Evolutionary conservation across 1,140 invertebrate species (phyloP).

Genomic region (Druon quercuslanigerum): DNA sequence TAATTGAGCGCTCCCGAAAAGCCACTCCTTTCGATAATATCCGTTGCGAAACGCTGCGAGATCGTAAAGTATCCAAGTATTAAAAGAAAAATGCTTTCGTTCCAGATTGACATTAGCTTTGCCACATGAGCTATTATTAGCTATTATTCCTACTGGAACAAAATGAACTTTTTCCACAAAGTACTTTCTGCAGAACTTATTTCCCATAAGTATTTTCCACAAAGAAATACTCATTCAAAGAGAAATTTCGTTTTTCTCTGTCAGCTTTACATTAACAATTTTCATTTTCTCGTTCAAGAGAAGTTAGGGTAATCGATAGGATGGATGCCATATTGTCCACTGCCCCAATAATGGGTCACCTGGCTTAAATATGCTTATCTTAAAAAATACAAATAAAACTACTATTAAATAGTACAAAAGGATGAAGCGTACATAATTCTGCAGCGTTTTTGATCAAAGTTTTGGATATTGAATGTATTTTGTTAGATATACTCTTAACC

Average conservation of each 20-base stretch:
- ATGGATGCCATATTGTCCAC: too few relatives aligned
- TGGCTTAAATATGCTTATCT: too few relatives aligned
- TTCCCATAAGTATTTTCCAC: background rate
- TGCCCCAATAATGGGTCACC: too few relatives aligned
- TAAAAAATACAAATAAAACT: too few relatives aligned
- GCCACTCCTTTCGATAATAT: conserved; percentile 58
- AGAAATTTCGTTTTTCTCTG: background rate
- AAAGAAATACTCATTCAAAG: conserved; percentile 11
- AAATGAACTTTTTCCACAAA: conserved; percentile 22
- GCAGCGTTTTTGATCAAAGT: too few relatives aligned
- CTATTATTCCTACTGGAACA: too few relatives aligned
- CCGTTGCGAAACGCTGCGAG: conserved; percentile 47
- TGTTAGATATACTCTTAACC: too few relatives aligned
- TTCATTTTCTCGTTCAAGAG: background rate
- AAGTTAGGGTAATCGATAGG: too few relatives aligned
- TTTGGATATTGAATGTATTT: too few relatives aligned
- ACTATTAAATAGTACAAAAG: background rate
- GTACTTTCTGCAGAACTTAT: conserved; percentile 9
- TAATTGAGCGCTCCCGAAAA: conserved; percentile 56
- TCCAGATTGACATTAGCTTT: conserved; percentile 15
- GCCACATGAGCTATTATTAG: conserved; percentile 19
- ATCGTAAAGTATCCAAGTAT: conserved; percentile 14
- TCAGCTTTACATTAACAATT: background rate
- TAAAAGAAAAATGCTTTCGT: conserved; percentile 18
- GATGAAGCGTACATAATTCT: background rate